Evolutionary conservation across 2,888 invertebrate species (phyloP).

Genomic region (Mylabris sibirica): DNA sequence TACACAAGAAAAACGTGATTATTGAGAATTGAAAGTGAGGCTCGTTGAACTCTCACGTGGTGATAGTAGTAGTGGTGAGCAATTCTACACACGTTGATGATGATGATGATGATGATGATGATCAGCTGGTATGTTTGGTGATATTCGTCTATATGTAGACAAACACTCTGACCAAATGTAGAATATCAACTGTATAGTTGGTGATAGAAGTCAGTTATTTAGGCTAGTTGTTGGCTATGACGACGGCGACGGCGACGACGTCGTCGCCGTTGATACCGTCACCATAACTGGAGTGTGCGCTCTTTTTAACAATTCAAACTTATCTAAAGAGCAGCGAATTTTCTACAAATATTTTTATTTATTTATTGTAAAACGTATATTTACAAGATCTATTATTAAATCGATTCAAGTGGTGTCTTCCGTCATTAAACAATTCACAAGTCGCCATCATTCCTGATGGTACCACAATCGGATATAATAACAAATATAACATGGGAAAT

Average conservation of each 20-base stretch:
- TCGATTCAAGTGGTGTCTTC: not conserved
- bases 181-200: conserved; percentile 6
- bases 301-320: not conserved
- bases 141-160: not conserved
- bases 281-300: not conserved
- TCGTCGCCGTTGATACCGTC: not conserved
- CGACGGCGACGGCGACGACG: not conserved
- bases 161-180: conserved; percentile 1
- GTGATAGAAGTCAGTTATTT: not conserved
- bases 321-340: no score
- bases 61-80: not conserved
- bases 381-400: not conserved
- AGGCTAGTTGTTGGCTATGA: not conserved
- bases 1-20: not conserved
- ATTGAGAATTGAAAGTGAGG: not conserved
- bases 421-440: not conserved
- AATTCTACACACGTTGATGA: not conserved
- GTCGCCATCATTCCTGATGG: not conserved
- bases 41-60: conserved; percentile 13
- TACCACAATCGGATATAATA: not conserved
- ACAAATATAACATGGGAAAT: not conserved
- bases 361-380: not conserved
- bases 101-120: no score
- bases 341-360: not conserved
- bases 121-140: not conserved